phyloP scores from a whole-genome alignment of 2,888 invertebrate genomes.

The Microdon myrmicae region DNA sequence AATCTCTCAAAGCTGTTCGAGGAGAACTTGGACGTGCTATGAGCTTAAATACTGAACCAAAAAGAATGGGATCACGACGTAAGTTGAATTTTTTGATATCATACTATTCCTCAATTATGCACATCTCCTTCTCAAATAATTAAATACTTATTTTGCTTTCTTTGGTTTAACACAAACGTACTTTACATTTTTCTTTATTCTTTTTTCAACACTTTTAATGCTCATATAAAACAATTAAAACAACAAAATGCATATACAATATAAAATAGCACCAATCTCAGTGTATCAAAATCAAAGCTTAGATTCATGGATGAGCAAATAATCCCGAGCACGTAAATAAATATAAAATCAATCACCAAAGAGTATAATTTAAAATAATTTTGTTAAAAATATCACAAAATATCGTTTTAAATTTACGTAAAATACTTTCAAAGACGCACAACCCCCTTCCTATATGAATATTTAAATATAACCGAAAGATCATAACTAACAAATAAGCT shows the following conservation, averaged over 20 bases:
- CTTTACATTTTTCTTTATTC: constrained; percentile 35
- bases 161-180: constrained; percentile 48
- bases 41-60: constrained; percentile 77
- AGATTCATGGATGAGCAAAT: constrained; percentile 64
- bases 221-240: constrained; percentile 18
- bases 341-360: constrained; percentile 26
- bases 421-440: constrained; percentile 25
- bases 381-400: constrained; percentile 9
- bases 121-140: constrained; percentile 15
- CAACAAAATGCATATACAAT: constrained; percentile 7
- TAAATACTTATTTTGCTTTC: constrained; percentile 34
- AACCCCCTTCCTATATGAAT: constrained; percentile 28
- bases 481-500: constrained; percentile 14
- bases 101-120: constrained; percentile 11
- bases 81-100: constrained; percentile 67
- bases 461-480: constrained; percentile 22
- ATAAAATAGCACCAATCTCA: constrained; percentile 62
- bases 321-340: constrained; percentile 55
- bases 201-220: constrained; percentile 43
- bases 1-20: constrained; percentile 82
- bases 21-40: constrained; percentile 85
- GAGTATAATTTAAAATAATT: constrained; percentile 17
- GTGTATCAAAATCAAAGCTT: constrained; percentile 67
- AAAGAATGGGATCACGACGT: constrained; percentile 75
- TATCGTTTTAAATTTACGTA: constrained; percentile 10